Evolutionary conservation across 2,797 vertebrate genomes (phyloP), one percentile per base, ranked within the genome.

Genomic region (Tadarida brasiliensis): DNA sequence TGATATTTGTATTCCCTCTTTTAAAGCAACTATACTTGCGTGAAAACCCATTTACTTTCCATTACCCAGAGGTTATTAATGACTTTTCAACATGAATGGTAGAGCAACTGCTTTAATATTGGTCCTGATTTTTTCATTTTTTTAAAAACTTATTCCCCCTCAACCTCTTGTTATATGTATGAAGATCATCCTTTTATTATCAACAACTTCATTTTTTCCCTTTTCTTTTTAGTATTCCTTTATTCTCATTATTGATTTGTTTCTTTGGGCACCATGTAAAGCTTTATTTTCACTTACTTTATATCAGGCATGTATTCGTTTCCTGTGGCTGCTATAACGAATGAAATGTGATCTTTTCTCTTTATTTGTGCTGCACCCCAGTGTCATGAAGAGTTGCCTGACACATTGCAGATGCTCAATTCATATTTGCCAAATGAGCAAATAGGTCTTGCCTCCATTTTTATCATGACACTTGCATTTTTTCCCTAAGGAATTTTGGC

Each of bases 161-260:
- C 35, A 71, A 71, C 10, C 80, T 54, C 47, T 91, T 91, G 15
- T 70, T 85, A 33, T 35, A 54, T n/a, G 4, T 35, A 63, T 78
- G 35, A 80, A 93, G 26, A 22, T 91, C 87, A 78, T 71, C 28
- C 28, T 35, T 87, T 92, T 78, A 39, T 89, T 77, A 86, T 78
- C 84, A 83, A 90, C 51, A 67, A 81, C 39, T 11, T 70, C 8
- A 10, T 67, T 5, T 26, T n/a, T n/a, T 82, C 76, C 63, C 44
- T 65, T 63, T 87, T 59, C 9, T 57, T 87, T 81, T 74, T 39
- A 39, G n/a, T 44, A 2, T 68, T 81, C 11, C 33, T 47, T 74
- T 90, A 67, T 67, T 85, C 73, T 86, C 49, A 56, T 51, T 65
- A 73, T 81, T 77, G 33, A 81, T 56, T 93, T 88, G 30, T 47